phyloP scores from a whole-genome alignment of 2,888 invertebrate species.

The Ectemnius lituratus region DNA sequence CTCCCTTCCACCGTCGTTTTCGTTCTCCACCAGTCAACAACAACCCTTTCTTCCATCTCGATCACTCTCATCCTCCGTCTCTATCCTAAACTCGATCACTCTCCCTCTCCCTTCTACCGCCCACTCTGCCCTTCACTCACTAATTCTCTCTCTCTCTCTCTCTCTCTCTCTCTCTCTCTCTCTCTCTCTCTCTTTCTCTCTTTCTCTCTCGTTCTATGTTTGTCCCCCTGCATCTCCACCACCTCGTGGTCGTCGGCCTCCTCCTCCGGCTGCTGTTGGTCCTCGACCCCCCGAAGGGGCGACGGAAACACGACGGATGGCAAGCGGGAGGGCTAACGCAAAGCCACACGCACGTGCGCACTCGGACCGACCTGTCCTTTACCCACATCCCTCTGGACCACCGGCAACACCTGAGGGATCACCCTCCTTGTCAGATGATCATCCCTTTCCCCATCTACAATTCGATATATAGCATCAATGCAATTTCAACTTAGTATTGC shows the following conservation, averaged over 20 bases:
- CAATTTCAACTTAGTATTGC: too few relatives aligned
- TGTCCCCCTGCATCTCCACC: slow-evolving; percentile 1
- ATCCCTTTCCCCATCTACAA: too few relatives aligned
- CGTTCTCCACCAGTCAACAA: slow-evolving; percentile 34
- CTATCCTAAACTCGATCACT: slow-evolving; percentile 12
- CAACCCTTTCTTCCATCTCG: slow-evolving; percentile 21
- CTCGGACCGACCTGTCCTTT: slow-evolving; percentile 51
- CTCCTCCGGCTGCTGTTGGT: slow-evolving; percentile 4
- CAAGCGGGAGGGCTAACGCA: slow-evolving; percentile 44
- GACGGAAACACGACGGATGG: slow-evolving; percentile 2
- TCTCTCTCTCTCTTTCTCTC: slow-evolving; percentile 24
- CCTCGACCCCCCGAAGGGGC: background rate
- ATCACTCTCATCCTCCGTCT: slow-evolving; percentile 15
- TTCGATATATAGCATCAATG: too few relatives aligned
- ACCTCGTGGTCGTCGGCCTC: slow-evolving; percentile 1
- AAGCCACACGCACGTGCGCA: slow-evolving; percentile 45
- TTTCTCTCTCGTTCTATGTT: slow-evolving; percentile 14
- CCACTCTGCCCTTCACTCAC: too few relatives aligned
- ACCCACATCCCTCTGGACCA: slow-evolving; percentile 46
- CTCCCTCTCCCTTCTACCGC: slow-evolving; percentile 11
- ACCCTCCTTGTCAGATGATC: background rate
- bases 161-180: slow-evolving; percentile 29
- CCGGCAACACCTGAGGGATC: slow-evolving; percentile 6
- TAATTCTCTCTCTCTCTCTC: slow-evolving; percentile 27
- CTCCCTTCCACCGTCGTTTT: slow-evolving; percentile 36